A percentile compares a stretch with the other conserved stretches of the same genome.
These are phyloP conservation scores for Agrotis puta DNA, from an alignment of 2,888 invertebrate genomes.

Conservation along the genomic window DNA sequence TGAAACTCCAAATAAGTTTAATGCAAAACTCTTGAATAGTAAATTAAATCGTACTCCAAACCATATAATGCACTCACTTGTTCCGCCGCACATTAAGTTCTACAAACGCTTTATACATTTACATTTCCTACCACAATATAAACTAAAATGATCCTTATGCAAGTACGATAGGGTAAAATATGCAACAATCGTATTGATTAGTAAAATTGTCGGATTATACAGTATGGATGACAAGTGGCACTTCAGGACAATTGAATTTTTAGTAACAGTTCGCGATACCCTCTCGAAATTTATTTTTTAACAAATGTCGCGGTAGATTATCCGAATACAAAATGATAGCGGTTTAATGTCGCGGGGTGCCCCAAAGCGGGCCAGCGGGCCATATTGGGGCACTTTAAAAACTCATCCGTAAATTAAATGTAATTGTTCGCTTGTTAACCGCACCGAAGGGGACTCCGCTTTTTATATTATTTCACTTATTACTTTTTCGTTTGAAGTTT, in stretches of 20 bases:
- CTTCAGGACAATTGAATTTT: constrained; percentile 86
- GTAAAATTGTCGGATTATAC: constrained; percentile 60
- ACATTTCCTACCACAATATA: constrained; percentile 48
- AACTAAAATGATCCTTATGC: constrained; percentile 52
- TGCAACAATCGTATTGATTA: constrained; percentile 26
- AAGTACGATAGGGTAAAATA: constrained; percentile 26
- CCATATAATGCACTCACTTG: constrained; percentile 72
- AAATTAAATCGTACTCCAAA: constrained; percentile 67
- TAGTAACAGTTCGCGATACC: constrained; percentile 84
- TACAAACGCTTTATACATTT: constrained; percentile 67
- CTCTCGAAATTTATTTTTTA: constrained; percentile 87
- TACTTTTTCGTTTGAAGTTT: constrained; percentile 50
- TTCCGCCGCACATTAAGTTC: constrained; percentile 65
- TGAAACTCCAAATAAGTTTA: constrained; percentile 37
- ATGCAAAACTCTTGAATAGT: constrained; percentile 67
- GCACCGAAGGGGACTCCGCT: constrained; percentile 73
- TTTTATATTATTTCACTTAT: constrained; percentile 61
- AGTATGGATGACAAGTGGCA: constrained; percentile 80
- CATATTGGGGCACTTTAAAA: constrained; percentile 89
- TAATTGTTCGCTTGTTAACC: constrained; percentile 90
- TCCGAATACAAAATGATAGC: constrained; percentile 74
- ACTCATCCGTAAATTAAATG: constrained; percentile 90
- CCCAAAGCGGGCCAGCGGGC: constrained; percentile 58
- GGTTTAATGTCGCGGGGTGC: constrained; percentile 76
- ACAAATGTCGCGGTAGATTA: constrained; percentile 89